phyloP scores from a whole-genome alignment of 2,888 invertebrate species.

The Epirrhoe tristata region DNA sequence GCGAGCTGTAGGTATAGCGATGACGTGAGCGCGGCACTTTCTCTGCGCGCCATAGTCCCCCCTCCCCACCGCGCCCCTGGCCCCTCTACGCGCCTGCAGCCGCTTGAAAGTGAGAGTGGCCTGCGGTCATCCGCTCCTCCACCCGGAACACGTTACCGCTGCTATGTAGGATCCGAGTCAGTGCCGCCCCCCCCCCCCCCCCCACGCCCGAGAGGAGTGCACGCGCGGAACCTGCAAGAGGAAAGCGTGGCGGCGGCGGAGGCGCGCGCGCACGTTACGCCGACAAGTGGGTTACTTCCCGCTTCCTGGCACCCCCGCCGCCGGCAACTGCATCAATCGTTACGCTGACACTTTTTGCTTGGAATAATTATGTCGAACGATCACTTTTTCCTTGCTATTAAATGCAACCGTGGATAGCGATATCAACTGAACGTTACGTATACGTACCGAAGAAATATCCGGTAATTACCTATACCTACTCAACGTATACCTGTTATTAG shows the following conservation, averaged over 20 bases:
- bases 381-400: neutral
- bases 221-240: constrained; percentile 58
- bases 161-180: too few species aligned
- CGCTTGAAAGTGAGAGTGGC: constrained; percentile 55
- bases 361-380: neutral
- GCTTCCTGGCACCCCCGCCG: constrained; percentile 61
- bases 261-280: constrained; percentile 59
- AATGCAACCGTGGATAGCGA: constrained; percentile 1
- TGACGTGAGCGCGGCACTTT: constrained; percentile 43
- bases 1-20: constrained; percentile 8
- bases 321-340: constrained; percentile 43
- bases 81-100: neutral
- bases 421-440: neutral
- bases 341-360: constrained; percentile 41
- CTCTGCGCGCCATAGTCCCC: constrained; percentile 19
- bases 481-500: neutral
- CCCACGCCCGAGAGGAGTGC: constrained; percentile 37
- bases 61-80: neutral
- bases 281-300: constrained; percentile 75
- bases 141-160: constrained; percentile 6
- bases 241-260: constrained; percentile 64
- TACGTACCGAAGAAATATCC: constrained; percentile 1
- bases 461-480: constrained; percentile 9
- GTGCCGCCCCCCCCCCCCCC: neutral
- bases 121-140: constrained; percentile 12